These are phyloP conservation scores for Lateolabrax maculatus DNA, from an alignment of 2,797 vertebrate species.

Conservation along the genomic window DNA sequence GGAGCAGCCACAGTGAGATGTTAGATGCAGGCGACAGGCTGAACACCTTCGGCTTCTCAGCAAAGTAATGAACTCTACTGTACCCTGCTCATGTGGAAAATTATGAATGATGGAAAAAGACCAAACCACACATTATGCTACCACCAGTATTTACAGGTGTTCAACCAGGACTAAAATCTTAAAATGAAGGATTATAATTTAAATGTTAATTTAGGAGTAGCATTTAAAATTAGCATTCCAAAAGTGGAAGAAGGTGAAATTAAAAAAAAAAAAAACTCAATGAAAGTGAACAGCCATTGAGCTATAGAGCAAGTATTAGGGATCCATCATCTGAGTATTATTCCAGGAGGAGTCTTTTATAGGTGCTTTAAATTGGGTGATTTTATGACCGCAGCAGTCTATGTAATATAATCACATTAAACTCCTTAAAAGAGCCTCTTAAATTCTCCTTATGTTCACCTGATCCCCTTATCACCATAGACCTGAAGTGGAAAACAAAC, in stretches of 20 bases:
- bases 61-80: not conserved
- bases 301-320: constrained; percentile 36
- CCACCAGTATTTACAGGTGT: not conserved
- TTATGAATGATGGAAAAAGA: not conserved
- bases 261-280: constrained; percentile 2
- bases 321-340: constrained; percentile 67
- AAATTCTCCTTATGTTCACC: constrained; percentile 68
- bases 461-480: constrained; percentile 35
- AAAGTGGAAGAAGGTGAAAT: constrained; percentile 13
- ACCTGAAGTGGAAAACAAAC: constrained; percentile 52
- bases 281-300: constrained; percentile 11
- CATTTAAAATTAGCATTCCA: constrained; percentile 4
- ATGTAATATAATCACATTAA: constrained; percentile 73
- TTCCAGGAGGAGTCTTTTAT: constrained; percentile 68
- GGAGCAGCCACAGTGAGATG: not conserved
- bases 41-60: no score
- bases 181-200: not conserved
- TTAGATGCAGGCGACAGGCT: no score
- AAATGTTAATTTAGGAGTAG: not conserved
- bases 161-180: not conserved
- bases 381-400: constrained; percentile 69
- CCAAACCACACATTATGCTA: not conserved
- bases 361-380: constrained; percentile 68
- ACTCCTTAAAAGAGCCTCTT: constrained; percentile 59
- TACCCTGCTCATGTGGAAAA: not conserved